Percentiles rank a stretch among this genome's conserved stretches.
Evolutionary conservation across 2,888 invertebrate species (phyloP).

Genomic region (Nemapogon koenigi): DNA sequence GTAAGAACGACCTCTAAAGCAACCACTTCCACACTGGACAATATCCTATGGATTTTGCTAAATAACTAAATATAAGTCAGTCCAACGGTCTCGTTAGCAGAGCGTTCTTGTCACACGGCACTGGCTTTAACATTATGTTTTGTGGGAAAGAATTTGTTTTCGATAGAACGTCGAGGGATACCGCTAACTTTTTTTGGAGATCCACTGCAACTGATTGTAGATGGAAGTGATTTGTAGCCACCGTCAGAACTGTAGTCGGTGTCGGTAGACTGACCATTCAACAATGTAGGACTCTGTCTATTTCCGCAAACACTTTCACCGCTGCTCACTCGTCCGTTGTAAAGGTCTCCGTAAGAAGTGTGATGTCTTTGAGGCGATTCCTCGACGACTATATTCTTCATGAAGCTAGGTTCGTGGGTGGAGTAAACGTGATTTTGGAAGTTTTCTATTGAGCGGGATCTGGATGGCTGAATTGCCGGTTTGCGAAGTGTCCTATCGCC

Average conservation of each 20-base stretch:
- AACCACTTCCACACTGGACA: too few species aligned
- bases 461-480: conserved; percentile 32
- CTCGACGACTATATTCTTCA: conserved; percentile 35
- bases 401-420: conserved; percentile 25
- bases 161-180: conserved; percentile 52
- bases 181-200: conserved; percentile 39
- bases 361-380: conserved; percentile 48
- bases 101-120: conserved; percentile 34
- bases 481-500: conserved; percentile 41
- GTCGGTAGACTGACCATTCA: conserved; percentile 53
- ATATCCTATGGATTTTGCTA: too few species aligned
- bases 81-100: too few species aligned
- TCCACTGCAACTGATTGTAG: conserved; percentile 48
- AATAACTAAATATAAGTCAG: too few species aligned
- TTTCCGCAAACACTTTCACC: conserved; percentile 50
- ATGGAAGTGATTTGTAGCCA: conserved; percentile 59
- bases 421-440: conserved; percentile 40
- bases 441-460: conserved; percentile 59
- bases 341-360: conserved; percentile 53
- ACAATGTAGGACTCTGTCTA: conserved; percentile 40
- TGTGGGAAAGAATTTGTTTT: conserved; percentile 48
- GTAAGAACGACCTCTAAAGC: too few species aligned
- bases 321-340: conserved; percentile 47
- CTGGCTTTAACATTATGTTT: conserved; percentile 50
- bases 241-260: conserved; percentile 60